A percentile compares a stretch with the other conserved stretches of the same genome.
These are phyloP conservation scores for Byasa hedistus DNA, from an alignment of 2,888 invertebrate species.

Conservation along the genomic window DNA sequence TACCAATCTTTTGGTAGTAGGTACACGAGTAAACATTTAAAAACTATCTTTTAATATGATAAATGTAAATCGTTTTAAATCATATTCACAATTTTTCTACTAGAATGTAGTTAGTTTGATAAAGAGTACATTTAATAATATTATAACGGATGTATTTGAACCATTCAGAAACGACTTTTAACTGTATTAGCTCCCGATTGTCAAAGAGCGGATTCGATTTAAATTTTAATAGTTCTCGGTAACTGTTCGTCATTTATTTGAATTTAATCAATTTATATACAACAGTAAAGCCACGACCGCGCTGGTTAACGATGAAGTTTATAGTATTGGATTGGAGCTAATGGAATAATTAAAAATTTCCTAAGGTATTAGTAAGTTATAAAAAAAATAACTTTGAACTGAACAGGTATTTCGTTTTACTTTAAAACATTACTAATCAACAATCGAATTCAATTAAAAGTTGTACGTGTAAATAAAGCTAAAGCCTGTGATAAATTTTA, in stretches of 20 bases:
- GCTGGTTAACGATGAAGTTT: neutral
- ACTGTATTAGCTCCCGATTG: neutral
- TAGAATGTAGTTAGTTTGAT: too few relatives aligned
- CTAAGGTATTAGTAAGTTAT: neutral
- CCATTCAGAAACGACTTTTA: neutral
- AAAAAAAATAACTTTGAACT: too few relatives aligned
- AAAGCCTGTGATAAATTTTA: conserved; percentile 9
- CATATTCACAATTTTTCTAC: too few relatives aligned
- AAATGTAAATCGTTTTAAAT: too few relatives aligned
- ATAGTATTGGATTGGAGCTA: neutral
- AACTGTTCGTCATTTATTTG: neutral
- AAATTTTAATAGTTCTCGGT: conserved; percentile 1
- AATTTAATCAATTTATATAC: conserved; percentile 1
- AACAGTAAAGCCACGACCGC: neutral
- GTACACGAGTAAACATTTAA: too few relatives aligned
- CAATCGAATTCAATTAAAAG: too few relatives aligned
- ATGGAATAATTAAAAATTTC: neutral
- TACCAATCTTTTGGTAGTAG: too few relatives aligned
- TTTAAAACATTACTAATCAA: too few relatives aligned
- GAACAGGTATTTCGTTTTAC: too few relatives aligned
- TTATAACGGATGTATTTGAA: neutral
- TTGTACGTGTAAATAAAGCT: neutral
- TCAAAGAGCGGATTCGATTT: neutral
- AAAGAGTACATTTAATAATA: too few relatives aligned
- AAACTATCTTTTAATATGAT: too few relatives aligned